A percentile compares a stretch with the other conserved stretches of the same genome.
Conservation (phyloP, 1,140 invertebrate genomes). For the Pseudomyrmex gracilis region DNA sequence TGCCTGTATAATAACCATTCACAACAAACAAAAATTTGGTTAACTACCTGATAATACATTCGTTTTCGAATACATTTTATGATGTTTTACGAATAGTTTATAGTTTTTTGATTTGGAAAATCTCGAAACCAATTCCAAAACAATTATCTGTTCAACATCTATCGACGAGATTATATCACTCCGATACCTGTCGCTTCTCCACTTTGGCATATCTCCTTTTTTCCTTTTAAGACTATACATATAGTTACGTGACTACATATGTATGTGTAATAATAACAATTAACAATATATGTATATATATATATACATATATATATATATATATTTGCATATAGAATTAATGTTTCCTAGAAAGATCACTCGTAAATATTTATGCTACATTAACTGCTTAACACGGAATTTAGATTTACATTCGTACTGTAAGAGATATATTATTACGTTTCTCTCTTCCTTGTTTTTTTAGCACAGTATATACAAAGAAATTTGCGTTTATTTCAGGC, state of each 20-base stretch:
- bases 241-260: conserved; percentile 56
- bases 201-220: conserved; percentile 51
- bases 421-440: conserved; percentile 17
- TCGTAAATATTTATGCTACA: conserved; percentile 44
- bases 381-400: conserved; percentile 60
- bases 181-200: conserved; percentile 14
- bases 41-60: too few species aligned
- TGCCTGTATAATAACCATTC: too few species aligned
- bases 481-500: conserved; percentile 30
- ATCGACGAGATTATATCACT: background rate
- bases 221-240: conserved; percentile 64
- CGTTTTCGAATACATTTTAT: too few species aligned
- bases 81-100: too few species aligned
- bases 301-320: conserved; percentile 49
- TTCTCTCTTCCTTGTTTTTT: conserved; percentile 52
- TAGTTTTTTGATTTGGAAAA: too few species aligned
- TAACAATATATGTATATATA: conserved; percentile 54
- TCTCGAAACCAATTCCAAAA: too few species aligned
- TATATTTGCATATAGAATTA: conserved; percentile 66
- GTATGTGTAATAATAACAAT: conserved; percentile 60
- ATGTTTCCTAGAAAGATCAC: conserved; percentile 49
- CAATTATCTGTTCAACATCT: too few species aligned
- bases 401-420: conserved; percentile 32
- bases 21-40: too few species aligned
- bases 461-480: conserved; percentile 36